Conservation (phyloP, 2,113 vertebrate genomes). For the Eulacestoma nigropectus region DNA sequence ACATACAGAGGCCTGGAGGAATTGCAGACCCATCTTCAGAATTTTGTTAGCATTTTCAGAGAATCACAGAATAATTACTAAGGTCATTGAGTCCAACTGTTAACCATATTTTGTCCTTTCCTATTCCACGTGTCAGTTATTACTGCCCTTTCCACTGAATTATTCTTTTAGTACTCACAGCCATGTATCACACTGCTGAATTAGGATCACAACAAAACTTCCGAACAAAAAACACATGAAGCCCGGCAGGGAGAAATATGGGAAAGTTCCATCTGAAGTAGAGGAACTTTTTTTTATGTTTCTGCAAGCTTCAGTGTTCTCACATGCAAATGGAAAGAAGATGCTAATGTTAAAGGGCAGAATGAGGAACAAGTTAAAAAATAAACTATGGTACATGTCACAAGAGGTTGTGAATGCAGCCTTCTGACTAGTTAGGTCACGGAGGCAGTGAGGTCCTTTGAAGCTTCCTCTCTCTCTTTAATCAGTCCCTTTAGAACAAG, state of each 20-base stretch:
- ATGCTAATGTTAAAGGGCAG: not conserved
- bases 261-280: not conserved
- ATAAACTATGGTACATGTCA: not conserved
- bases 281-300: not conserved
- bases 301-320: not conserved
- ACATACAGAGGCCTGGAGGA: not conserved
- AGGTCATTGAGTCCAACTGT: not conserved
- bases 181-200: not conserved
- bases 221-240: not conserved
- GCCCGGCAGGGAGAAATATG: fast-evolving
- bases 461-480: conserved; percentile 14
- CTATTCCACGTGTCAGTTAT: not conserved
- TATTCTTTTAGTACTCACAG: not conserved
- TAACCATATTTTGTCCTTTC: not conserved
- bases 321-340: not conserved
- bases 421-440: not conserved
- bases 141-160: not conserved
- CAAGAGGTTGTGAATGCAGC: not conserved
- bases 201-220: not conserved
- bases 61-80: not conserved
- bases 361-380: not conserved
- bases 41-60: not conserved
- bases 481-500: conserved; percentile 24
- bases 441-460: conserved; percentile 19
- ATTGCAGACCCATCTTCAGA: not conserved